phyloP scores from a whole-genome alignment of 53 echinoderm and acorn worm genomes.

The Holothuria scabra region DNA sequence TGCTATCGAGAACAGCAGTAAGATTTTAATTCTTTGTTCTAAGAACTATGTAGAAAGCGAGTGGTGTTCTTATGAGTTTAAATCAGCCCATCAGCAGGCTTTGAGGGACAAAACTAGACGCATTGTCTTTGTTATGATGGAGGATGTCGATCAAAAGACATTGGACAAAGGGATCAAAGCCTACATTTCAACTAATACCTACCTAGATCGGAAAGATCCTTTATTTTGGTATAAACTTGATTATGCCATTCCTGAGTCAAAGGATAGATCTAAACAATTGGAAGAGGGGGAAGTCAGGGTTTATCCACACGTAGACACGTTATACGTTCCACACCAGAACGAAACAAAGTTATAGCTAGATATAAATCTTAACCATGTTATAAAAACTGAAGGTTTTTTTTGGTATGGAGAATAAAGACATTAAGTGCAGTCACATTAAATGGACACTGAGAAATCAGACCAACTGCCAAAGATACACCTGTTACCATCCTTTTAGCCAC shows the following conservation, averaged over 20 bases:
- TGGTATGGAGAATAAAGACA: too few relatives aligned
- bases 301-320: too few relatives aligned
- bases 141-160: slow-evolving; percentile 49
- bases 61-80: slow-evolving; percentile 81
- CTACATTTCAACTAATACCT: slow-evolving; percentile 76
- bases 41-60: slow-evolving; percentile 70
- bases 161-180: slow-evolving; percentile 69
- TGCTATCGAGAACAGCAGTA: slow-evolving; percentile 65
- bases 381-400: too few relatives aligned
- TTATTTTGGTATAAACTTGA: slow-evolving; percentile 70
- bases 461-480: too few relatives aligned
- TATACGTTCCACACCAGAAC: too few relatives aligned
- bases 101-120: slow-evolving; percentile 57
- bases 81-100: slow-evolving; percentile 68
- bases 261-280: background rate
- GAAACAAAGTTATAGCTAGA: too few relatives aligned
- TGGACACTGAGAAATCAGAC: too few relatives aligned
- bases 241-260: slow-evolving; percentile 66
- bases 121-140: slow-evolving; percentile 70
- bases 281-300: too few relatives aligned
- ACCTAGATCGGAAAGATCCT: slow-evolving; percentile 69
- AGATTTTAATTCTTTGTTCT: slow-evolving; percentile 65
- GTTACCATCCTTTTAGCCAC: too few relatives aligned
- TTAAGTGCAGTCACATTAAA: too few relatives aligned
- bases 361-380: too few relatives aligned